phyloP scores from a whole-genome alignment of 2,113 vertebrate genomes.

The Sphaerodactylus townsendi region DNA sequence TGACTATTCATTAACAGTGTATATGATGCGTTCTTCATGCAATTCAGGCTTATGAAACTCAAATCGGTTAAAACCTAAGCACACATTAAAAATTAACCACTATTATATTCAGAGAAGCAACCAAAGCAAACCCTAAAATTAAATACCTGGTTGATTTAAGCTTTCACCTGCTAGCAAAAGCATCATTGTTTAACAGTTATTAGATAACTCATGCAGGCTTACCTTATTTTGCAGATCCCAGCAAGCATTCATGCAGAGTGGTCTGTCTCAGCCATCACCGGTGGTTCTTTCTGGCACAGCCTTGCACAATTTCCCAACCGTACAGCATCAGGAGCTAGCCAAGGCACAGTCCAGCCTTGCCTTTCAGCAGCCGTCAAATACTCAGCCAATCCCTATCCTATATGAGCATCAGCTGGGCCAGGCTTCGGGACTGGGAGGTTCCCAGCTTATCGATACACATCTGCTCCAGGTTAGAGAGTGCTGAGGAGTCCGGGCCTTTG shows the following conservation, averaged over 20 bases:
- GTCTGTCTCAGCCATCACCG: constrained; percentile 90
- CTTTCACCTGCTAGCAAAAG: too few relatives aligned
- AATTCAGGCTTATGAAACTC: too few relatives aligned
- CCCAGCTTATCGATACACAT: constrained; percentile 96
- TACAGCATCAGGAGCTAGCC: constrained; percentile 91
- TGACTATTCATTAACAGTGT: too few relatives aligned
- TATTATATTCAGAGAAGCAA: too few relatives aligned
- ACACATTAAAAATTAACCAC: too few relatives aligned
- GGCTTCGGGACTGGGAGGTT: constrained; percentile 91
- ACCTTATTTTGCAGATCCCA: constrained; percentile 82
- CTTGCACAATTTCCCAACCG: constrained; percentile 91
- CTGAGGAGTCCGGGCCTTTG: background rate
- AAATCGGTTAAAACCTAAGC: too few relatives aligned
- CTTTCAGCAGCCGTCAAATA: constrained; percentile 94
- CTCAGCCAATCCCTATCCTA: constrained; percentile 95
- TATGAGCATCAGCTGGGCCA: constrained; percentile 95
- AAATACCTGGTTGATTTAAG: too few relatives aligned
- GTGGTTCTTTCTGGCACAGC: constrained; percentile 94
- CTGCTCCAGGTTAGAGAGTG: constrained; percentile 87
- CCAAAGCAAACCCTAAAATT: too few relatives aligned
- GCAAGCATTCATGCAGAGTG: constrained; percentile 97
- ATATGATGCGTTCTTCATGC: background rate
- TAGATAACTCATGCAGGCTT: background rate
- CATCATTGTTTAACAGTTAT: constrained; percentile 4
- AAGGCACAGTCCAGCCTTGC: constrained; percentile 94